A percentile compares a stretch with the other conserved stretches of the same genome.
Evolutionary conservation across 35 echinoderm and acorn worm genomes (phyloP).

Genomic region (Chiridota heheva): DNA sequence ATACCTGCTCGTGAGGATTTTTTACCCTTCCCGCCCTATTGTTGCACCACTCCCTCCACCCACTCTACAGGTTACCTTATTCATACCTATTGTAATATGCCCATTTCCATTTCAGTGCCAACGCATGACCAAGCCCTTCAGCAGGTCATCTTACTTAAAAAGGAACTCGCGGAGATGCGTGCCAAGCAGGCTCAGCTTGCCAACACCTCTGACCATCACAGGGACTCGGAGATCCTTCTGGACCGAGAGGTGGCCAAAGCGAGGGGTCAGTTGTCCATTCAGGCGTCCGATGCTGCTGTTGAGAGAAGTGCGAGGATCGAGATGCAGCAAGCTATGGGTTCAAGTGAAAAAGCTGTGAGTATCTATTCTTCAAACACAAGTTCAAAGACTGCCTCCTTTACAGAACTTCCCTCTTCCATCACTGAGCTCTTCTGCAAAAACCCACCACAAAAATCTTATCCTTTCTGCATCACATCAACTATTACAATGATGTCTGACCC

Average conservation of each 20-base stretch:
- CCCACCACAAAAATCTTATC: too few relatives aligned
- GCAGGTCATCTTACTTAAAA: constrained; percentile 95
- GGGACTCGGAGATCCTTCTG: constrained; percentile 60
- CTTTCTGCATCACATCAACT: too few relatives aligned
- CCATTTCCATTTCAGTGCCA: constrained; percentile 57
- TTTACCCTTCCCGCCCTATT: background rate
- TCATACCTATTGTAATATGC: background rate
- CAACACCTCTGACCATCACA: constrained; percentile 30
- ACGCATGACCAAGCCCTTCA: constrained; percentile 97
- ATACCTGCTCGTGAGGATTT: background rate
- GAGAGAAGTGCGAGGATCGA: constrained; percentile 93
- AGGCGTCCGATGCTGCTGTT: constrained; percentile 71
- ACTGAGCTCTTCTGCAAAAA: too few relatives aligned
- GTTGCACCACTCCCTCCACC: background rate
- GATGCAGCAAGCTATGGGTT: constrained; percentile 78
- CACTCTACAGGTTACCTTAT: background rate
- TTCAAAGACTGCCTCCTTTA: background rate
- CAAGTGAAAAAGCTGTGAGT: constrained; percentile 90
- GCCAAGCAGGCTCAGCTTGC: constrained; percentile 86
- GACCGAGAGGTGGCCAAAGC: constrained; percentile 82
- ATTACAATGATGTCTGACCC: too few relatives aligned
- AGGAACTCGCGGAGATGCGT: constrained; percentile 95
- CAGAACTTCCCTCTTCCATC: too few relatives aligned
- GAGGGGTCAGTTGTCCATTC: constrained; percentile 61
- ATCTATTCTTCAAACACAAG: too few relatives aligned